Percentiles rank a stretch among this genome's conserved stretches.
These are phyloP conservation scores for Drosophila jambulina DNA, from an alignment of 1,140 invertebrate genomes.

Conservation along the genomic window DNA sequence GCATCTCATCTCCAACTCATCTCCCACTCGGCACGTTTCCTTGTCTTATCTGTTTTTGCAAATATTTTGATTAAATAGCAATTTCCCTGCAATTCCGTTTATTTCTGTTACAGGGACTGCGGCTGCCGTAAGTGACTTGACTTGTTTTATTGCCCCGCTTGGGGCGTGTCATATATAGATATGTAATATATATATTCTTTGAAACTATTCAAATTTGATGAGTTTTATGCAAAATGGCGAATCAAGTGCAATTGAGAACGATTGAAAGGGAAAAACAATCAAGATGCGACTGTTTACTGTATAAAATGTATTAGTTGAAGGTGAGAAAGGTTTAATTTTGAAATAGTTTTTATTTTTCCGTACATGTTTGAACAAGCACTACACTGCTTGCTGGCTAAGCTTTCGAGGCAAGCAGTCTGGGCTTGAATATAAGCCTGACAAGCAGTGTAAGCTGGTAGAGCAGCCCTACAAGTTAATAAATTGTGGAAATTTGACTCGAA, in stretches of 20 bases:
- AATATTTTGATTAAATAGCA: slow-evolving; percentile 43
- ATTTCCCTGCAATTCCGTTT: slow-evolving; percentile 19
- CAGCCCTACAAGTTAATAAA: too few relatives aligned
- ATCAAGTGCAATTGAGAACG: slow-evolving; percentile 21
- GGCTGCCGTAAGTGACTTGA: slow-evolving; percentile 11
- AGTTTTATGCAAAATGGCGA: not conserved
- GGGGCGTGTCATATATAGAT: not conserved
- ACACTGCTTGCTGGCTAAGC: not conserved
- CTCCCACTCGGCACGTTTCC: slow-evolving; percentile 29
- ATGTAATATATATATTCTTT: not conserved
- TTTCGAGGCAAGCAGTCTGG: too few relatives aligned
- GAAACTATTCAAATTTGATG: slow-evolving; percentile 8
- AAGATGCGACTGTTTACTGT: not conserved
- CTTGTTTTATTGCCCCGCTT: slow-evolving; percentile 26
- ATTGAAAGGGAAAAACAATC: slow-evolving; percentile 1
- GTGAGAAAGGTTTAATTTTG: too few relatives aligned
- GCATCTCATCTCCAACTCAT: not conserved
- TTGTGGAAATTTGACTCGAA: too few relatives aligned
- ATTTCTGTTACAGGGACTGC: slow-evolving; percentile 34
- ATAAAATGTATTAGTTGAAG: not conserved
- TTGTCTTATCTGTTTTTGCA: slow-evolving; percentile 43
- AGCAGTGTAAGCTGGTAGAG: too few relatives aligned
- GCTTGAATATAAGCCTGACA: too few relatives aligned
- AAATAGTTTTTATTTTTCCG: not conserved
- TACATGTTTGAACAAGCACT: rapidly evolving